Percentiles rank a stretch among this genome's conserved stretches.
These are phyloP conservation scores for Jacana jacana DNA, from an alignment of 2,113 vertebrate species.

Conservation along the genomic window DNA sequence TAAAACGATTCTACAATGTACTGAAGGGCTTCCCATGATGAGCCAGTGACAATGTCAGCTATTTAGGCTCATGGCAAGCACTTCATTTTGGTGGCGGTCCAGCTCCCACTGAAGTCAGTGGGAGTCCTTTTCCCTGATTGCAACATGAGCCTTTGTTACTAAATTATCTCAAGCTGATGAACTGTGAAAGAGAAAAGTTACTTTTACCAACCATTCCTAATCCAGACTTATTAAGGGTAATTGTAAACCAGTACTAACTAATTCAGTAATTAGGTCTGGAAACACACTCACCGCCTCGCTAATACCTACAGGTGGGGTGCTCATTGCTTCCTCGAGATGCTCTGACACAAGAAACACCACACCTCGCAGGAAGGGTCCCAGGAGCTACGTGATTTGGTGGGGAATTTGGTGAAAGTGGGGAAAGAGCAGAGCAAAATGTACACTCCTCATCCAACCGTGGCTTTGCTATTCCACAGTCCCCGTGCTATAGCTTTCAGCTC, in stretches of 20 bases:
- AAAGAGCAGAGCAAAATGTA: neutral
- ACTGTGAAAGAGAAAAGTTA: conserved; percentile 44
- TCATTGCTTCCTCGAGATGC: neutral
- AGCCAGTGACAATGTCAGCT: conserved; percentile 72
- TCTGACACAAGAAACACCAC: neutral
- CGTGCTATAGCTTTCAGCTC: neutral
- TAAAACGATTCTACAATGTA: conserved; percentile 64
- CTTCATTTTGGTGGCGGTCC: conserved; percentile 22
- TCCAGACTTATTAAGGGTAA: neutral
- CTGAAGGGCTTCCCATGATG: conserved; percentile 70
- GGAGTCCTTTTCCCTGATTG: conserved; percentile 49
- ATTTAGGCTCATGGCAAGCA: conserved; percentile 60
- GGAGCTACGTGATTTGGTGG: fast-evolving
- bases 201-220: conserved; percentile 49
- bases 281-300: neutral
- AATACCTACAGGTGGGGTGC: neutral
- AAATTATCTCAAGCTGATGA: conserved; percentile 51
- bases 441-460: neutral
- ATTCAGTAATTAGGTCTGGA: conserved; percentile 11
- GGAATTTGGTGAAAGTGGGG: neutral
- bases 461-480: neutral
- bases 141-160: conserved; percentile 50
- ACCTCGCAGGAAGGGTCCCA: neutral
- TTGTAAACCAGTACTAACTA: neutral
- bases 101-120: conserved; percentile 31